Conservation (phyloP, 2,888 invertebrate genomes). For the Malthinus flaveolus region DNA sequence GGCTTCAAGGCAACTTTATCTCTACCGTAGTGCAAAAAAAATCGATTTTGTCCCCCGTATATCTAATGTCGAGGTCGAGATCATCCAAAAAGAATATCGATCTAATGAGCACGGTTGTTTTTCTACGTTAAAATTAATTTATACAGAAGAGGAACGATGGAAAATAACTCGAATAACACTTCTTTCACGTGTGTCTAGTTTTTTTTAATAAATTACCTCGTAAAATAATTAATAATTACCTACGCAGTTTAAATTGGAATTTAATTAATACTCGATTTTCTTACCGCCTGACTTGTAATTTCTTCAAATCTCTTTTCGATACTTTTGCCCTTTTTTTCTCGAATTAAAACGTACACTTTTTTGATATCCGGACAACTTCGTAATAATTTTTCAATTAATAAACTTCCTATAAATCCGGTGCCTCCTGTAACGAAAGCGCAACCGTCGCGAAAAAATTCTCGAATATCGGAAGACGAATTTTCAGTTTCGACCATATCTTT, state of each 20-base stretch:
- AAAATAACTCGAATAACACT: too few species aligned
- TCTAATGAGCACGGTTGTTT: too few species aligned
- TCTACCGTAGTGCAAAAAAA: too few species aligned
- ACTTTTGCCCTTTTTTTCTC: constrained; percentile 46
- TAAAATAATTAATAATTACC: too few species aligned
- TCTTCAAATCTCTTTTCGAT: constrained; percentile 53
- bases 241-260: background rate
- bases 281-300: constrained; percentile 64
- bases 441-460: constrained; percentile 43
- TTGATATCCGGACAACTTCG: constrained; percentile 47
- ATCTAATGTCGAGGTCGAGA: too few species aligned
- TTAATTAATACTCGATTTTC: constrained; percentile 32
- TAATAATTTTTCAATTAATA: constrained; percentile 47
- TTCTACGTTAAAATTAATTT: too few species aligned
- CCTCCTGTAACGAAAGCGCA: constrained; percentile 50
- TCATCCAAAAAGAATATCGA: too few species aligned
- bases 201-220: too few species aligned
- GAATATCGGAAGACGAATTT: constrained; percentile 37
- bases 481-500: constrained; percentile 54
- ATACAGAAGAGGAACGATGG: too few species aligned
- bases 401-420: constrained; percentile 49
- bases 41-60: too few species aligned
- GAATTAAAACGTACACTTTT: constrained; percentile 44
- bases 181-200: too few species aligned
- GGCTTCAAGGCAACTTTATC: too few species aligned